Base-by-base conservation (phyloP, 2,797 vertebrate genomes). In the Eulemur mongoz region DNA sequence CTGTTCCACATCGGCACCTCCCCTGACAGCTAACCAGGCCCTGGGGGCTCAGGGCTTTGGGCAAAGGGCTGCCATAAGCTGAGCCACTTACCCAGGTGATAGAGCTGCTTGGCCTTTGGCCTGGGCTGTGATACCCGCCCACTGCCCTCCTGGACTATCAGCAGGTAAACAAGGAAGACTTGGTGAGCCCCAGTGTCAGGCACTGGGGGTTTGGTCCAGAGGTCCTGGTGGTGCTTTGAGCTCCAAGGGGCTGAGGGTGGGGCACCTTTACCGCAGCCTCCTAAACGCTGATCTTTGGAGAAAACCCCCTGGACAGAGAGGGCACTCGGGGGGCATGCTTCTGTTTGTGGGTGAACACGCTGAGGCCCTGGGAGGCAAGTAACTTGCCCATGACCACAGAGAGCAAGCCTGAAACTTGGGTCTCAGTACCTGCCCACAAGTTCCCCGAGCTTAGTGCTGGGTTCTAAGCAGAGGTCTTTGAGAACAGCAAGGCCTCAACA, bases 401-500 rank as follows among this genome's bases (percentile, higher is more conserved):
- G 17, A 35, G 50, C 45, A 38, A 63, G 27, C 38, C 14, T 48
- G 35, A 57, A 76, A 38, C 14, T n/a, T 13, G n/a, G 43, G 75
- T 27, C 23, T 79, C 50, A 89, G 30, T 45, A 45, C 17, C 30
- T 65, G 67, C 40, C 81, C 11, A 12, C 1, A 1, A 1, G 10
- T 69, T 61, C 63, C 15, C 48, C 5, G 61, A 40, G 32, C 27
- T 32, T 30, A 65, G 32, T 9, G 32, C 27, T 30, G 30, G n/a
- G 14, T 30, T 48, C 61, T 30, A 78, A 25, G n/a, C 52, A 45
- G 48, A 0, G 10, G 1, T 22, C 2, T 23, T 6, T 2, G 2
- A 72, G 63, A 32, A 48, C 30, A 38, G 20, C 4, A 23, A 20
- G 23, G 59, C 8, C 48, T 13, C 27, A 32, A 23, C 22, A 48